Evolutionary conservation across 2,888 invertebrate species (phyloP).

Genomic region (Pristionchus exspectatus): DNA sequence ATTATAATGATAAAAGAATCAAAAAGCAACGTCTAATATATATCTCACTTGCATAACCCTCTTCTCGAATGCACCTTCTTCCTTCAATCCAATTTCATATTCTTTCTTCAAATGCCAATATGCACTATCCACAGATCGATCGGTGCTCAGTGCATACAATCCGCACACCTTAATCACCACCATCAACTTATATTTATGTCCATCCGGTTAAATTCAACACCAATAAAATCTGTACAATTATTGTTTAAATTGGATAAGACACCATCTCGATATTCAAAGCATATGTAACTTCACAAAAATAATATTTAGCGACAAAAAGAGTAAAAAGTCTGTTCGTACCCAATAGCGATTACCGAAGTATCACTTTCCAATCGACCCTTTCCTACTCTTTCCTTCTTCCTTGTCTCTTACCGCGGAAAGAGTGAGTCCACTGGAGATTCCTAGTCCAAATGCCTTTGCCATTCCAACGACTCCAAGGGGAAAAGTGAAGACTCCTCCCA

Average conservation of each 20-base stretch:
- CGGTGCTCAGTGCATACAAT: slow-evolving; percentile 66
- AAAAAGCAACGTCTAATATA: neutral
- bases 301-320: too few species aligned
- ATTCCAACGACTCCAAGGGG: slow-evolving; percentile 69
- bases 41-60: neutral
- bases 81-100: slow-evolving; percentile 28
- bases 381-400: neutral
- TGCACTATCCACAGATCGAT: slow-evolving; percentile 66
- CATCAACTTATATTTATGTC: neutral
- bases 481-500: slow-evolving; percentile 70
- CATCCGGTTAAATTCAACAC: too few species aligned
- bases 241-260: too few species aligned
- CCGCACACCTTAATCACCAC: slow-evolving; percentile 49
- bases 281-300: too few species aligned
- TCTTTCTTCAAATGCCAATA: slow-evolving; percentile 64
- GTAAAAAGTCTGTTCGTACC: too few species aligned
- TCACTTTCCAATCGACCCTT: neutral
- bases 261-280: too few species aligned
- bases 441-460: slow-evolving; percentile 69
- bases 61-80: slow-evolving; percentile 30
- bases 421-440: slow-evolving; percentile 64
- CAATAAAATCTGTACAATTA: too few species aligned
- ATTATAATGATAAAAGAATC: too few species aligned
- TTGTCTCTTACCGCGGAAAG: slow-evolving; percentile 63
- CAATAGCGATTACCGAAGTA: too few species aligned